Percentiles rank a stretch among this genome's conserved stretches.
Evolutionary conservation across 2,113 vertebrate species (phyloP).

Genomic region (Machaerirhynchus nigripectus): DNA sequence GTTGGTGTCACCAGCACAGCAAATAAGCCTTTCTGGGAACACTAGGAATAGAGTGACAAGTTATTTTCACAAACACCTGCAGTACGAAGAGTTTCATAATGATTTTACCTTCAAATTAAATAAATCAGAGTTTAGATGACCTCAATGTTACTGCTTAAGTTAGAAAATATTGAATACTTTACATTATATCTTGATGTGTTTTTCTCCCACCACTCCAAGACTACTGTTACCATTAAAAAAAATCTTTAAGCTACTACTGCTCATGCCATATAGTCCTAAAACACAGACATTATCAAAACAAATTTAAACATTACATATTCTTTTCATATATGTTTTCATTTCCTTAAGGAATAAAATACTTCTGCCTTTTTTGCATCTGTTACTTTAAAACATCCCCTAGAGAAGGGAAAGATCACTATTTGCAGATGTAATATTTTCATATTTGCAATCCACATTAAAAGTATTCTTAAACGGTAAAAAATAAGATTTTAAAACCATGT

Average conservation of each 20-base stretch:
- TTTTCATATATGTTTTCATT: background rate
- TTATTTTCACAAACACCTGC: background rate
- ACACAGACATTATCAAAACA: background rate
- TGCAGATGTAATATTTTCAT: background rate
- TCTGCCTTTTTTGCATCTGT: background rate
- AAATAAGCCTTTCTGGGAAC: background rate
- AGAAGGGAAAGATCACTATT: background rate
- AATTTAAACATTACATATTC: background rate
- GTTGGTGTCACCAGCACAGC: background rate
- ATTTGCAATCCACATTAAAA: background rate
- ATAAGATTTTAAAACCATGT: background rate
- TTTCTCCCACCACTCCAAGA: background rate
- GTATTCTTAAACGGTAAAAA: background rate
- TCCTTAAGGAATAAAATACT: background rate
- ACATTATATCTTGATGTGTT: background rate
- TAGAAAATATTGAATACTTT: background rate
- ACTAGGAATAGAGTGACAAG: background rate
- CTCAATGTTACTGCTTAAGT: background rate
- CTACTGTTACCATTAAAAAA: background rate
- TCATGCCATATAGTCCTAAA: background rate
- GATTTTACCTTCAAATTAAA: background rate
- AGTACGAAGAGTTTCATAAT: background rate
- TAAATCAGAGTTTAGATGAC: background rate
- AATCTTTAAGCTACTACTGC: background rate
- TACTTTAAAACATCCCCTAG: background rate